Base-by-base conservation (phyloP, 2,888 invertebrate genomes). In the Leptura quadrifasciata region DNA sequence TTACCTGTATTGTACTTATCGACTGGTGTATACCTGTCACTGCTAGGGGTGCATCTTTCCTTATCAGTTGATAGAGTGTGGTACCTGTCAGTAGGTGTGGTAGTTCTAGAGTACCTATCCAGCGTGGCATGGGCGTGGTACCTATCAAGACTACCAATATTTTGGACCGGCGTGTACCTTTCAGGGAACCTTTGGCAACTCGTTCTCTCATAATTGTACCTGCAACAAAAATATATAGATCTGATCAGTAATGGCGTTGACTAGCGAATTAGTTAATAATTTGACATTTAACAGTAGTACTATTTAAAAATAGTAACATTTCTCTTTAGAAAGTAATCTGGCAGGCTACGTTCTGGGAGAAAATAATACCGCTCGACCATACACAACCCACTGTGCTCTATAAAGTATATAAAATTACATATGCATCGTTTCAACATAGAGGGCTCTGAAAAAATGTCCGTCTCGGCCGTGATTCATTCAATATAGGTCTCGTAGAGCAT, bases 11-110 rank as follows among this genome's bases (percentile, higher is more conserved):
- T 64, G 74, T 82, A 80, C 61, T 80, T 79, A 35, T 80, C 83
- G 47, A 77, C 65, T 87, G 88, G 88, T 21, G 88, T 88, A 35
- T 88, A 89, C 24, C 83, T 71, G 52, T 82, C 83, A 17, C 88
- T 89, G 0, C 82, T 90, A 21, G 90, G 89, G 90, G 82, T 89
- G 31, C 64, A 24, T 88, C 89, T 35, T 86, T 91, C 68, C 89
- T 91, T 55, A 84, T 89, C 85, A 88, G 88, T 10, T 85, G 91
- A 72, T 85, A 91, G 61, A 82, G 90, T 73, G 79, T 88, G 82
- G 85, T 90, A 83, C 85, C 86, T 82, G 15, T 88, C 88, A 69
- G 87, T 87, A 76, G 88, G 88, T 39, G 88, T 88, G 76, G 84
- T 85, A 63, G 88, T 87, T 75, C 88, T 81, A 60, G 88, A 85